A percentile compares a stretch with the other conserved stretches of the same genome.
Evolutionary conservation across 2,888 invertebrate genomes (phyloP).

Genomic region (Digitonthophagus gazella): DNA sequence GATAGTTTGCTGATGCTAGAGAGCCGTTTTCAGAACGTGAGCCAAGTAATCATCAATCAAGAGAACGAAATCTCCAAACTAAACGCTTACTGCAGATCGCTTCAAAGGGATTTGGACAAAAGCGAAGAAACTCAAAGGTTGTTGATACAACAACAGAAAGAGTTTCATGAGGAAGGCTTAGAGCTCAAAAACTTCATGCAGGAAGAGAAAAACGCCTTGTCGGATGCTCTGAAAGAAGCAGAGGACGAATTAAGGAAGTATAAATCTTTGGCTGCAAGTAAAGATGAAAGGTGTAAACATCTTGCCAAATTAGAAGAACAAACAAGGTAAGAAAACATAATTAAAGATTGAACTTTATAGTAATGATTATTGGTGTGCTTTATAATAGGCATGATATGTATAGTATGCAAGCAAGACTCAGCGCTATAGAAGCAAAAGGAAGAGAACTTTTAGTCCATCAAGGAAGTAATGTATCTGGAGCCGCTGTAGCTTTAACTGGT

Average conservation of each 20-base stretch:
- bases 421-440: conserved; percentile 61
- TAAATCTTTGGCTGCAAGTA: conserved; percentile 47
- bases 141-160: conserved; percentile 71
- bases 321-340: conserved; percentile 57
- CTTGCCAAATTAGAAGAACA: conserved; percentile 78
- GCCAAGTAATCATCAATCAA: conserved; percentile 71
- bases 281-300: conserved; percentile 73
- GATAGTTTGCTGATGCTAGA: conserved; percentile 76
- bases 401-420: conserved; percentile 64
- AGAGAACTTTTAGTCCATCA: conserved; percentile 66
- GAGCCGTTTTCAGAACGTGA: conserved; percentile 71
- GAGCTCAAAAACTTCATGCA: conserved; percentile 88
- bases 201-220: conserved; percentile 77
- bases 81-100: conserved; percentile 65
- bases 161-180: conserved; percentile 74
- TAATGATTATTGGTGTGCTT: background rate
- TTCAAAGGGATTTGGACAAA: conserved; percentile 69
- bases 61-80: conserved; percentile 73
- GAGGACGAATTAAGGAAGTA: conserved; percentile 61
- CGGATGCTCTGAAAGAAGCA: conserved; percentile 75
- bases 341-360: background rate
- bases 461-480: conserved; percentile 68
- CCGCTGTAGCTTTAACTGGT: conserved; percentile 66
- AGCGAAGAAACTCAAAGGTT: conserved; percentile 66
- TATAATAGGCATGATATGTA: conserved; percentile 63